A percentile compares a stretch with the other conserved stretches of the same genome.
phyloP scores from a whole-genome alignment of 2,113 vertebrate species.

The Sinocyclocheilus anophthalmus region DNA sequence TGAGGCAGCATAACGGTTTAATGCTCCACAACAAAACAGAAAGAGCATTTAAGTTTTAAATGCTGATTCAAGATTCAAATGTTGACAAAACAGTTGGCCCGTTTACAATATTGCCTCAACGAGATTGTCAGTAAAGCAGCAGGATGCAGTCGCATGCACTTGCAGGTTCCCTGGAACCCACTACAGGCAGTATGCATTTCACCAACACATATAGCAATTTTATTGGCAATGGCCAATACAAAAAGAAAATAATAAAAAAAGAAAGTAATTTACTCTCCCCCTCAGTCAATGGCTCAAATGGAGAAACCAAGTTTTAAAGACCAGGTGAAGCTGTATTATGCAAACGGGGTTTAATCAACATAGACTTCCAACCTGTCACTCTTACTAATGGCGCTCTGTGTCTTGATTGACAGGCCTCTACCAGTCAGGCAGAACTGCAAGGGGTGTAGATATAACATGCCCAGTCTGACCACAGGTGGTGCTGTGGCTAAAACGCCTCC shows the following conservation, averaged over 20 bases:
- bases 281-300: background rate
- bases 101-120: background rate
- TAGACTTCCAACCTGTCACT: background rate
- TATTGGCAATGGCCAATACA: background rate
- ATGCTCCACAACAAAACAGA: too few relatives aligned
- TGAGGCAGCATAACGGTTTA: too few relatives aligned
- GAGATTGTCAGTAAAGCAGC: background rate
- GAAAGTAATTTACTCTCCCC: background rate
- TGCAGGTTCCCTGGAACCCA: background rate
- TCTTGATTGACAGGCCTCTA: background rate
- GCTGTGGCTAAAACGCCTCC: background rate
- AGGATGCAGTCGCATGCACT: background rate
- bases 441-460: background rate
- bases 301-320: background rate
- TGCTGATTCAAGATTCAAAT: background rate
- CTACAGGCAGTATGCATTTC: background rate
- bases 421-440: background rate
- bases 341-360: background rate
- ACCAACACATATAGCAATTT: background rate
- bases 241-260: background rate
- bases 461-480: background rate
- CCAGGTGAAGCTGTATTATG: background rate
- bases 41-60: too few relatives aligned
- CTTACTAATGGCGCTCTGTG: background rate
- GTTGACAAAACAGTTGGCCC: background rate